Conservation (phyloP, 2,797 vertebrate species). For the Sternotherus odoratus region DNA sequence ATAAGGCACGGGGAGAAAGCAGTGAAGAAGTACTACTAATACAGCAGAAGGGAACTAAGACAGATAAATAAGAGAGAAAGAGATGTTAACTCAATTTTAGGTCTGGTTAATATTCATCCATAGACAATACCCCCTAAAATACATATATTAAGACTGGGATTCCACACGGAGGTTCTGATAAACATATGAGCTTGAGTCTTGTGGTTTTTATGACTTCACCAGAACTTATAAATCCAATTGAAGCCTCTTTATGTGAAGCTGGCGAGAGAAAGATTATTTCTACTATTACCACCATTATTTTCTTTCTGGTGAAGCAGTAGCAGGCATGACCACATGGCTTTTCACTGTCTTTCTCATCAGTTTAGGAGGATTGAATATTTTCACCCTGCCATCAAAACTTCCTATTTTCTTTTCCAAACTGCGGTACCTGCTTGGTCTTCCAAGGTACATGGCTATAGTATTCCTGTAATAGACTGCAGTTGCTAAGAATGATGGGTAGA, state of each 20-base stretch:
- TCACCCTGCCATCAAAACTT: background rate
- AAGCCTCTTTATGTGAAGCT: fast-evolving
- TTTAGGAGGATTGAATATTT: background rate
- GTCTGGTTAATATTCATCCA: background rate
- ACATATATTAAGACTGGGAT: background rate
- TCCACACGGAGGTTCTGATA: background rate
- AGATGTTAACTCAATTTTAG: background rate
- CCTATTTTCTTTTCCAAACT: background rate
- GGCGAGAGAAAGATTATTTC: background rate
- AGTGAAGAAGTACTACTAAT: background rate
- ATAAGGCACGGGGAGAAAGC: background rate
- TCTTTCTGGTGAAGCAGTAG: background rate
- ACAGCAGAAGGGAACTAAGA: background rate
- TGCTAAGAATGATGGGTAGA: background rate
- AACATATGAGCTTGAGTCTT: fast-evolving
- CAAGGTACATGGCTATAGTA: background rate
- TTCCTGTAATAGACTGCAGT: fast-evolving
- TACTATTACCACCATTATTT: background rate
- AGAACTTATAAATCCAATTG: background rate
- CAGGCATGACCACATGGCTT: background rate
- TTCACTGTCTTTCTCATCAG: background rate
- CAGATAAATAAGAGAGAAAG: background rate
- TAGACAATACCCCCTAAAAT: background rate
- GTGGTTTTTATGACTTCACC: background rate
- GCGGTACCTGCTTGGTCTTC: background rate